phyloP scores from a whole-genome alignment of 2,797 vertebrate species.

The Rhinophrynus dorsalis region DNA sequence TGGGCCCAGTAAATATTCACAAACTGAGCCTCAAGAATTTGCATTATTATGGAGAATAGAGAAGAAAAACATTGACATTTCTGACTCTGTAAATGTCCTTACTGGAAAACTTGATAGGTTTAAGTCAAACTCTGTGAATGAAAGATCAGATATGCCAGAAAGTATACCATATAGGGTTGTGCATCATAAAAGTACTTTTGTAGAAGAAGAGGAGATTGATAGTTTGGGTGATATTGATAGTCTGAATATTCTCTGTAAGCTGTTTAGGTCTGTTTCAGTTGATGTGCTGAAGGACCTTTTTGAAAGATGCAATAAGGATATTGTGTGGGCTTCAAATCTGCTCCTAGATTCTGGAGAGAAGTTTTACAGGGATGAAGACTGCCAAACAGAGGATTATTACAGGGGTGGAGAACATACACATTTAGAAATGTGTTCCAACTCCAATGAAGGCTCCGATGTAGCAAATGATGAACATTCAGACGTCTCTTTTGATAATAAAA shows the following conservation, averaged over 20 bases:
- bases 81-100: conserved; percentile 65
- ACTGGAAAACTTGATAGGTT: conserved; percentile 73
- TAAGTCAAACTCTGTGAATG: conserved; percentile 65
- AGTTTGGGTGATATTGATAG: conserved; percentile 72
- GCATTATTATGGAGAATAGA: conserved; percentile 87
- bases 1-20: conserved; percentile 60
- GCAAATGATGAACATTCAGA: background rate
- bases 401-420: background rate
- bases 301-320: conserved; percentile 91
- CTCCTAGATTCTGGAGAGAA: conserved; percentile 92
- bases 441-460: background rate
- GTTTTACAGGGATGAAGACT: conserved; percentile 73
- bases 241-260: conserved; percentile 80
- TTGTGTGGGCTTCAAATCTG: conserved; percentile 92
- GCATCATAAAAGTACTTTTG: conserved; percentile 88
- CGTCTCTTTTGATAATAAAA: background rate
- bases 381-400: conserved; percentile 9
- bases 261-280: conserved; percentile 85
- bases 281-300: conserved; percentile 92
- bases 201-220: conserved; percentile 85
- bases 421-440: conserved; percentile 1
- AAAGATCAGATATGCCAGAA: conserved; percentile 59
- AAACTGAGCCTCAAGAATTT: conserved; percentile 90
- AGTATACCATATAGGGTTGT: conserved; percentile 81
- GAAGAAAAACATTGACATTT: conserved; percentile 59